phyloP scores from a whole-genome alignment of 2,113 vertebrate genomes.

The Trinectes maculatus region DNA sequence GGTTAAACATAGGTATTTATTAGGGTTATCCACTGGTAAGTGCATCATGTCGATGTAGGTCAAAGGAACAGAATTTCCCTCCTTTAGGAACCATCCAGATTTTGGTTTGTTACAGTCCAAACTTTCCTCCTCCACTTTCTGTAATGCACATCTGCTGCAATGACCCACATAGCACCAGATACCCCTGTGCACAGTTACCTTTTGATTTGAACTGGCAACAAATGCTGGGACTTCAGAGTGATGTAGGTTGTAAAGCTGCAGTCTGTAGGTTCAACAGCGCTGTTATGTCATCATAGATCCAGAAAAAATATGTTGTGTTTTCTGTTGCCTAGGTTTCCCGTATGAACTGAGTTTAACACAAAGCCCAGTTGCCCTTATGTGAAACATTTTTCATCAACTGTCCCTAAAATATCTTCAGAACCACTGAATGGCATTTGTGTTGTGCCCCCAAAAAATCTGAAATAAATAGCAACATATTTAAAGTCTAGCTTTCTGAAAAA shows the following conservation, averaged over 20 bases:
- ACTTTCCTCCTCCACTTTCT: slow-evolving; percentile 40
- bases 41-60: slow-evolving; percentile 18
- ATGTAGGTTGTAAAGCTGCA: neutral
- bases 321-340: neutral
- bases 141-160: slow-evolving; percentile 43
- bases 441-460: too few relatives aligned
- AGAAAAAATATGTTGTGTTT: neutral
- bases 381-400: too few relatives aligned
- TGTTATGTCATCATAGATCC: slow-evolving; percentile 8
- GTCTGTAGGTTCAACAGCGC: neutral
- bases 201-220: slow-evolving; percentile 8
- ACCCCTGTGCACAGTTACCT: slow-evolving; percentile 15
- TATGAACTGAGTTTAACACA: too few relatives aligned
- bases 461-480: too few relatives aligned
- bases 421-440: too few relatives aligned
- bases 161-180: slow-evolving; percentile 34
- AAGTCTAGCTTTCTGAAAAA: too few relatives aligned
- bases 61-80: slow-evolving; percentile 17
- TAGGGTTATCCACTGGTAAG: neutral
- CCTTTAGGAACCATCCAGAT: slow-evolving; percentile 52
- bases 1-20: slow-evolving; percentile 19
- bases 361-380: too few relatives aligned
- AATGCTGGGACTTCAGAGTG: slow-evolving; percentile 2
- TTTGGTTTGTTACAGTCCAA: slow-evolving; percentile 34
- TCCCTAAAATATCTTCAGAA: too few relatives aligned